Conservation (phyloP, 30 jellyfish, hydroid and myxozoan genomes). For the Phacellophora camtschatica region DNA sequence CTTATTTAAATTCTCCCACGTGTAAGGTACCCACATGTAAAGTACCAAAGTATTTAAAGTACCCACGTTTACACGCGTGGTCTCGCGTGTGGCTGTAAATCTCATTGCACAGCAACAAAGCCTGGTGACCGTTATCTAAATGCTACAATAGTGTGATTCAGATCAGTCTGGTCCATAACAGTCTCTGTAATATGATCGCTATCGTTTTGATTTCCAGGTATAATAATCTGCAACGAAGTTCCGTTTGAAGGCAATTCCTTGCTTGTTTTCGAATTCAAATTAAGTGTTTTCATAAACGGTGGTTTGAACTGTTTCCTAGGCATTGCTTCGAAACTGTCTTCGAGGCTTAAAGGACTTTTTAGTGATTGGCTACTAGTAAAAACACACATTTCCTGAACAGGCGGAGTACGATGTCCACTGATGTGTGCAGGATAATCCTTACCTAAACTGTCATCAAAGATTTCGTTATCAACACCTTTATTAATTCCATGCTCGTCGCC, state of each 20-base stretch:
- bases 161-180: not conserved
- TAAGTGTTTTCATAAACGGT: not conserved
- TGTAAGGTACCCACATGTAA: too few species aligned
- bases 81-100: not conserved
- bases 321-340: not conserved
- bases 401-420: slow-evolving; percentile 50
- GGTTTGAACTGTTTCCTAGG: slow-evolving; percentile 14
- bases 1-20: too few species aligned
- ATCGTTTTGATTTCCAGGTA: slow-evolving; percentile 7
- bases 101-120: not conserved
- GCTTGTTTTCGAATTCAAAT: not conserved
- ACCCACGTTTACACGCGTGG: too few species aligned
- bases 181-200: slow-evolving; percentile 23
- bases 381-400: slow-evolving; percentile 21
- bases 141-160: not conserved
- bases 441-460: not conserved
- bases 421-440: not conserved
- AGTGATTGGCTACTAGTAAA: not conserved
- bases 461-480: slow-evolving; percentile 42
- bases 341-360: not conserved
- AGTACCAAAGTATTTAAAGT: too few species aligned
- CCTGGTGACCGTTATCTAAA: not conserved
- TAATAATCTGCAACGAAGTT: not conserved
- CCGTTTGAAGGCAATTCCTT: slow-evolving; percentile 31
- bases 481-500: slow-evolving; percentile 1